A percentile compares a stretch with the other conserved stretches of the same genome.
These are phyloP conservation scores for Cosmia trapezina DNA, from an alignment of 2,888 invertebrate genomes.

Conservation along the genomic window DNA sequence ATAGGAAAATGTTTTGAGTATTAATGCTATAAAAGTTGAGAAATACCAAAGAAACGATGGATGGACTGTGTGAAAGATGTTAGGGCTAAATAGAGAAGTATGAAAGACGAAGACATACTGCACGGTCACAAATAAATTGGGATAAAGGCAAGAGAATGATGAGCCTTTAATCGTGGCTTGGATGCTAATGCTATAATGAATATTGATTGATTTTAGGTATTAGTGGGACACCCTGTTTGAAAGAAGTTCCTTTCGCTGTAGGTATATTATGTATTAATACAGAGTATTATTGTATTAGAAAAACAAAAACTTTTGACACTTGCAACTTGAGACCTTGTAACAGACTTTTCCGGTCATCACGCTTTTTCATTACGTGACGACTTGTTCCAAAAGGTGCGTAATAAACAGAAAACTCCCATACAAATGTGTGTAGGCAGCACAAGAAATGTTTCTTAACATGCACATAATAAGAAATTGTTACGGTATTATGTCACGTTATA, in stretches of 20 bases:
- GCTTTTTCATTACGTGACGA: too few relatives aligned
- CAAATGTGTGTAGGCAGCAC: not conserved
- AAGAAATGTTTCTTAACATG: not conserved
- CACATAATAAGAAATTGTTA: not conserved
- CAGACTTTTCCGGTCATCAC: too few relatives aligned
- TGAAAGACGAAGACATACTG: not conserved
- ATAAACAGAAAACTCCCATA: too few relatives aligned
- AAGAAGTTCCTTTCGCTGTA: too few relatives aligned
- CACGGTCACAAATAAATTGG: not conserved
- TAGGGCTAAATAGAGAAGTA: not conserved
- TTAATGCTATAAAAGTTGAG: not conserved
- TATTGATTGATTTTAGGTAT: too few relatives aligned
- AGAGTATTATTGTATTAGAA: too few relatives aligned
- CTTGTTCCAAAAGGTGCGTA: too few relatives aligned
- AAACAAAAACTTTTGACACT: too few relatives aligned
- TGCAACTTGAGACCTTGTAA: too few relatives aligned
- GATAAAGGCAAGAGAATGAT: not conserved
- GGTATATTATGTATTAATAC: too few relatives aligned
- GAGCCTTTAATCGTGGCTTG: not conserved
- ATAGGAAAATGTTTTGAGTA: not conserved
- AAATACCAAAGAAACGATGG: not conserved
- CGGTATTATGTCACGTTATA: conserved; percentile 32
- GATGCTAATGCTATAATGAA: not conserved
- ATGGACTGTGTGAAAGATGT: too few relatives aligned
- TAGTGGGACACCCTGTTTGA: too few relatives aligned